Evolutionary conservation across 2,888 invertebrate species (phyloP), one percentile per base, ranked within the genome.

Genomic region (Hofmannophila pseudospretella): DNA sequence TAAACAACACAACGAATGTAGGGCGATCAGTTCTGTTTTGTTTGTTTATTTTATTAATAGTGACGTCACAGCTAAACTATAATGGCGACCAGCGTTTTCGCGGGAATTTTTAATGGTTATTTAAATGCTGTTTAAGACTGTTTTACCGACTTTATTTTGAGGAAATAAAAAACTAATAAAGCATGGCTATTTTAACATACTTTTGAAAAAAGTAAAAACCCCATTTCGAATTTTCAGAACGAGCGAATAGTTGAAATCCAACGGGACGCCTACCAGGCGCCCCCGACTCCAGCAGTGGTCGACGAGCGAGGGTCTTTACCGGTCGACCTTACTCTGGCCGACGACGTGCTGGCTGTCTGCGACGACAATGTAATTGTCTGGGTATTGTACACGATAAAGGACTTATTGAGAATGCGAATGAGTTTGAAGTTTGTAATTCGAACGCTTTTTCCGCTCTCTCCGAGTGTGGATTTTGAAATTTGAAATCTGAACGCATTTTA

Each of bases 311-410:
- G 49, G 32, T 49, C 64, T 3, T 29, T 66, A n/a, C 67, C 76
- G 7, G 56, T 68, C 32, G 69, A 73, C 47, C 57, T 84, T 16
- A 70, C 75, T 10, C 54, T 82, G 16, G 74, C 82, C 19, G 86
- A 85, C 43, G 68, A 67, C 31, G 57, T 75, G 38, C 54, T 85
- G 9, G 60, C 67, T 25, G 67, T 65, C 44, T 65, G 58, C 55
- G 78, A 75, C 54, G 75, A 81, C 63, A 78, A 81, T 78, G 84
- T 80, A 76, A 85, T 86, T 64, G 61, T 81, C 59, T 86, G 86
- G 86, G 86, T 86, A 86, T 70, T 63, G 63, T 61, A 55, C 53
- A n/a, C 16, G 35, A 41, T 47, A 51, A 34, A 34, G 16, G 11
- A 36, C 19, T 31, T 40, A 40, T 40, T 33, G 36, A 40, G 40